These are phyloP conservation scores for Vicugna pacos DNA, from an alignment of 2,113 vertebrate species.

Conservation along the genomic window DNA sequence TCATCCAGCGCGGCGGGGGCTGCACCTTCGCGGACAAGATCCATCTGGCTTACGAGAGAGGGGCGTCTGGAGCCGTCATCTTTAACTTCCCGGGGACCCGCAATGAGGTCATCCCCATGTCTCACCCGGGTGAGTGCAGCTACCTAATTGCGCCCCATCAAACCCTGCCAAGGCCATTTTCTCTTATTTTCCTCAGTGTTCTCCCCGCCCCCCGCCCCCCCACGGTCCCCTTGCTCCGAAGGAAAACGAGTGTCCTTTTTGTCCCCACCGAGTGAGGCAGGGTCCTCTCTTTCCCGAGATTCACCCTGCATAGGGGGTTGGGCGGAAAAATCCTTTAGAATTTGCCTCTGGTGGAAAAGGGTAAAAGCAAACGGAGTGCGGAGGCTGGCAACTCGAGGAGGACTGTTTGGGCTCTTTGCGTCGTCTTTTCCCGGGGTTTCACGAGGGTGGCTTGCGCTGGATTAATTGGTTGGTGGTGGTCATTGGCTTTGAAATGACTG, in stretches of 20 bases:
- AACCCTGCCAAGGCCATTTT: background rate
- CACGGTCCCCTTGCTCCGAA: background rate
- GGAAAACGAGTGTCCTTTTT: conserved; percentile 1
- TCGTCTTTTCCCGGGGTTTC: conserved; percentile 35
- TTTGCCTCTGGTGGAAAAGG: conserved; percentile 47
- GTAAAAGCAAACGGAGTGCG: background rate
- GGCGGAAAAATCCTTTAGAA: conserved; percentile 51
- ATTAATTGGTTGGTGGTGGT: background rate
- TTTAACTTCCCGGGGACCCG: conserved; percentile 89
- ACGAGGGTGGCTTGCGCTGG: background rate
- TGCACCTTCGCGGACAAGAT: conserved; percentile 93
- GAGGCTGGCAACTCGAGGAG: background rate
- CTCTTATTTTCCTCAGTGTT: background rate
- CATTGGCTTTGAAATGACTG: conserved; percentile 38
- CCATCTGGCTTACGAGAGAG: conserved; percentile 85
- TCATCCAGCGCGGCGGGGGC: conserved; percentile 91
- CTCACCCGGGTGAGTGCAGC: conserved; percentile 89
- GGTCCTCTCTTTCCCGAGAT: background rate
- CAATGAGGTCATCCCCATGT: conserved; percentile 92
- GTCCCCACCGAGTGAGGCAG: background rate
- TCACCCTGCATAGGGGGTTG: conserved; percentile 40
- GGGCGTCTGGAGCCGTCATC: conserved; percentile 90
- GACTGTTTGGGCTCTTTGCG: background rate
- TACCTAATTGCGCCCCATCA: conserved; percentile 40
- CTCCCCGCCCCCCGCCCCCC: background rate